phyloP scores from a whole-genome alignment of 2,113 vertebrate species.

The Raja brachyura region DNA sequence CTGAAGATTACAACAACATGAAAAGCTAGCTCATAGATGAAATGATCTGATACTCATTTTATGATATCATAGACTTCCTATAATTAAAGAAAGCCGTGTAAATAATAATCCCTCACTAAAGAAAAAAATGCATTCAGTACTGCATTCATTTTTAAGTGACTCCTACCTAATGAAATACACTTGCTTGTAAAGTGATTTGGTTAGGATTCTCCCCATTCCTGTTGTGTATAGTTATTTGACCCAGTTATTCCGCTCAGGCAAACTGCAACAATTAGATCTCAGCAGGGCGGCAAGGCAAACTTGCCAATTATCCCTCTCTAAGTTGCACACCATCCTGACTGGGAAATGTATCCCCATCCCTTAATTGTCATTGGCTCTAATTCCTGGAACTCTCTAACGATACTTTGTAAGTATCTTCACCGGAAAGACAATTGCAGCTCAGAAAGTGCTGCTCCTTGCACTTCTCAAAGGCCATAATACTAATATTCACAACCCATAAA shows the following conservation, averaged over 20 bases:
- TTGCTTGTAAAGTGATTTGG: not conserved
- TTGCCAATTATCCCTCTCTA: not conserved
- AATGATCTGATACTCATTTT: not conserved
- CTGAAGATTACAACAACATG: not conserved
- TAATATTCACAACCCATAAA: too few relatives aligned
- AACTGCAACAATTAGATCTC: not conserved
- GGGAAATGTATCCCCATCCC: too few relatives aligned
- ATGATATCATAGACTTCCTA: not conserved
- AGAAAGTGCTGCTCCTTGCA: too few relatives aligned
- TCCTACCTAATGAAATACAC: not conserved
- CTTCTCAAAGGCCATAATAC: too few relatives aligned
- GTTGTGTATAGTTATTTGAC: not conserved
- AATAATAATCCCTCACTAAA: not conserved
- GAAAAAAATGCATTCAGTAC: not conserved
- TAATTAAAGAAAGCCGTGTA: not conserved
- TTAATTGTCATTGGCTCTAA: too few relatives aligned
- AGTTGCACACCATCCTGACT: too few relatives aligned
- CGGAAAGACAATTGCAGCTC: too few relatives aligned
- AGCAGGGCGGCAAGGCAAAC: not conserved
- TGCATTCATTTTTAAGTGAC: not conserved
- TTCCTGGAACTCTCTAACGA: too few relatives aligned
- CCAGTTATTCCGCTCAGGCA: not conserved
- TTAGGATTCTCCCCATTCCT: not conserved
- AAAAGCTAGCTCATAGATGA: not conserved
- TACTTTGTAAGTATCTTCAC: too few relatives aligned